These are phyloP conservation scores for Grammatotria lemairii DNA, from an alignment of 2,113 vertebrate species.

Conservation along the genomic window DNA sequence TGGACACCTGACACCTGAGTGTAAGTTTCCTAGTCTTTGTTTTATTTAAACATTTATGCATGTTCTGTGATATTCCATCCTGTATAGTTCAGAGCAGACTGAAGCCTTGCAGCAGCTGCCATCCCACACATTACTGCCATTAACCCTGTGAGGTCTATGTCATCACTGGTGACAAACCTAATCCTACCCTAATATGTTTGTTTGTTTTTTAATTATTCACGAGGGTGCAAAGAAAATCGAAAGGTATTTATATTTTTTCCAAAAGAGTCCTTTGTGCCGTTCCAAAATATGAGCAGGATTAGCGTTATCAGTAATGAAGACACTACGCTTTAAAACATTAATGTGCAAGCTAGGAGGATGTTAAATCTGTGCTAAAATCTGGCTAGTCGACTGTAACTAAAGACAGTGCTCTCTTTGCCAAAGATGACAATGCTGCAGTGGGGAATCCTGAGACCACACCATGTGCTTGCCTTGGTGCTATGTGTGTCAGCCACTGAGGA, in stretches of 20 bases:
- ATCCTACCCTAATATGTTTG: neutral
- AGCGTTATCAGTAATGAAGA: neutral
- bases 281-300: neutral
- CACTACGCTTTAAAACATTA: neutral
- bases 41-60: neutral
- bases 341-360: neutral
- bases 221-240: neutral
- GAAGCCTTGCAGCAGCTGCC: neutral
- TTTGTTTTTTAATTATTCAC: neutral
- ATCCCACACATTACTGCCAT: neutral
- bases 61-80: neutral
- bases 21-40: conserved; percentile 4
- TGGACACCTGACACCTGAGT: neutral
- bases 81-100: neutral
- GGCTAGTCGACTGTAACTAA: neutral
- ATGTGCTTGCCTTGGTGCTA: conserved; percentile 39
- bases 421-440: conserved; percentile 20
- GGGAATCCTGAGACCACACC: conserved; percentile 31
- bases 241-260: neutral
- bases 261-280: neutral
- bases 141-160: neutral
- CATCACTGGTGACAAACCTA: neutral
- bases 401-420: neutral
- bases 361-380: neutral
- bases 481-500: conserved; percentile 52